Conservation (phyloP, 1,140 invertebrate genomes). For the Holcopasites calliopsidis region DNA sequence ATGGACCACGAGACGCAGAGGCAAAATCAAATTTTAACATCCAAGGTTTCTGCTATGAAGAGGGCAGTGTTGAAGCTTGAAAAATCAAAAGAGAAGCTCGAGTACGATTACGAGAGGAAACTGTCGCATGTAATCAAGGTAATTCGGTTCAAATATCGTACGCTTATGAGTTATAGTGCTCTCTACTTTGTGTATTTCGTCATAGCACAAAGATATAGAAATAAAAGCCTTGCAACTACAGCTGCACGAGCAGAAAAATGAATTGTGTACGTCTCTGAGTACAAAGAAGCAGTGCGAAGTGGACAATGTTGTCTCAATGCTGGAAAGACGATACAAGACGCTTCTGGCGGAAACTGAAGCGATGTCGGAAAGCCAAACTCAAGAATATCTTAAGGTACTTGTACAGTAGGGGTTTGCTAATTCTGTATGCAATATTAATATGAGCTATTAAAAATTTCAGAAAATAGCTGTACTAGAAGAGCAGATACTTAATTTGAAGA, state of each 20-base stretch:
- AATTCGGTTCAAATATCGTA: constrained; percentile 5
- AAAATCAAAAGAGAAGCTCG: constrained; percentile 50
- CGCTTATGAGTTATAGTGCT: neutral
- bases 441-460: constrained; percentile 27
- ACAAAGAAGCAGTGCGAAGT: constrained; percentile 53
- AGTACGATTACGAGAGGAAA: constrained; percentile 48
- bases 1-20: constrained; percentile 56
- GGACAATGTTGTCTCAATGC: constrained; percentile 19
- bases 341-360: constrained; percentile 43
- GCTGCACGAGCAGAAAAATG: constrained; percentile 49
- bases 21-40: constrained; percentile 42
- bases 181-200: neutral
- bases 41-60: constrained; percentile 42
- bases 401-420: neutral
- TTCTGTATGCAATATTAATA: neutral
- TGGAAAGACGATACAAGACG: constrained; percentile 50
- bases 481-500: constrained; percentile 40
- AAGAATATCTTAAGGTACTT: constrained; percentile 56
- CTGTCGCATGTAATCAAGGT: constrained; percentile 48
- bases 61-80: constrained; percentile 47
- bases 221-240: constrained; percentile 49
- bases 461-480: constrained; percentile 50
- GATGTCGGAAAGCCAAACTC: constrained; percentile 41
- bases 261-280: constrained; percentile 44
- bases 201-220: constrained; percentile 53